Evolutionary conservation across 2,113 vertebrate genomes (phyloP).

Genomic region (Bos taurus): ARS-UCD2.0 NC_037342.1:74877001-74877500

Average conservation of each 20-base stretch:
- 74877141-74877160: neutral
- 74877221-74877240: neutral
- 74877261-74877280: fast-evolving
- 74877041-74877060: neutral
- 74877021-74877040: neutral
- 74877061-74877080: neutral
- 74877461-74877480: fast-evolving
- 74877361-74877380: neutral
- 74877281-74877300: fast-evolving
- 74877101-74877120: neutral
- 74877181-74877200: neutral
- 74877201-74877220: neutral
- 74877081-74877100: neutral
- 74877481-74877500: neutral
- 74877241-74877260: neutral
- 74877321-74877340: fast-evolving
- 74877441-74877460: neutral
- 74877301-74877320: fast-evolving
- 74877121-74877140: neutral
- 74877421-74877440: neutral
- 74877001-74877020: neutral
- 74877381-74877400: neutral
- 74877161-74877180: neutral
- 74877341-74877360: too few species aligned
- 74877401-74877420: neutral